A percentile compares a stretch with the other conserved stretches of the same genome.
Evolutionary conservation across 2,113 vertebrate genomes (phyloP).

Genomic region (Phoenicopterus ruber): DNA sequence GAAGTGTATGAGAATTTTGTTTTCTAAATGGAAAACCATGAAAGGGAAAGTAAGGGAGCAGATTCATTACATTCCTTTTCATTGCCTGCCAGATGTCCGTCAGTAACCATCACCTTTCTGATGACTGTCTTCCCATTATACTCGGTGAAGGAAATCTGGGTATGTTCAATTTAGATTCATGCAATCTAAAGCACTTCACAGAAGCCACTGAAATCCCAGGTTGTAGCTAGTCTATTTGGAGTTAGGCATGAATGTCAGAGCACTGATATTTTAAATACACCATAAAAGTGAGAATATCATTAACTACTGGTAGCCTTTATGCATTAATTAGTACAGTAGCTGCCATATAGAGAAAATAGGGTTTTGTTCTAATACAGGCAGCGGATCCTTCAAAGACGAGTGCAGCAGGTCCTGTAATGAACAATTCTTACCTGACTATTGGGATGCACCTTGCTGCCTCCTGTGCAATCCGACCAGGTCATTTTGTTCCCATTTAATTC

Average conservation of each 20-base stretch:
- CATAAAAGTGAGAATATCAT: neutral
- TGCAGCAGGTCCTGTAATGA: neutral
- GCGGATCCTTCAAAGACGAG: neutral
- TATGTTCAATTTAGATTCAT: neutral
- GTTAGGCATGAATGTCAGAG: neutral
- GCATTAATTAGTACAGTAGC: neutral
- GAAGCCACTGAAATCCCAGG: neutral
- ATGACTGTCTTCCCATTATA: neutral
- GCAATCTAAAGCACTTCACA: neutral
- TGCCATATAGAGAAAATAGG: neutral
- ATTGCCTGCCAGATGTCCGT: neutral
- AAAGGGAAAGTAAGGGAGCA: neutral
- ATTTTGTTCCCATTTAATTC: neutral
- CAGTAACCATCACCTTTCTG: neutral
- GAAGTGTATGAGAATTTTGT: neutral
- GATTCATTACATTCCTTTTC: neutral
- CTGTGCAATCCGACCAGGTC: neutral
- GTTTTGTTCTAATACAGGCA: neutral
- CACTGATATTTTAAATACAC: neutral
- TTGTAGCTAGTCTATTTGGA: neutral
- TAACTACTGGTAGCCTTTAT: neutral
- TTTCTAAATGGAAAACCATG: neutral
- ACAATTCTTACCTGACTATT: neutral
- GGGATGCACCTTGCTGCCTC: neutral
- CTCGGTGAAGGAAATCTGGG: neutral